Evolutionary conservation across 2,113 vertebrate species (phyloP).

Genomic region (Mesoclemmys tuberculata): DNA sequence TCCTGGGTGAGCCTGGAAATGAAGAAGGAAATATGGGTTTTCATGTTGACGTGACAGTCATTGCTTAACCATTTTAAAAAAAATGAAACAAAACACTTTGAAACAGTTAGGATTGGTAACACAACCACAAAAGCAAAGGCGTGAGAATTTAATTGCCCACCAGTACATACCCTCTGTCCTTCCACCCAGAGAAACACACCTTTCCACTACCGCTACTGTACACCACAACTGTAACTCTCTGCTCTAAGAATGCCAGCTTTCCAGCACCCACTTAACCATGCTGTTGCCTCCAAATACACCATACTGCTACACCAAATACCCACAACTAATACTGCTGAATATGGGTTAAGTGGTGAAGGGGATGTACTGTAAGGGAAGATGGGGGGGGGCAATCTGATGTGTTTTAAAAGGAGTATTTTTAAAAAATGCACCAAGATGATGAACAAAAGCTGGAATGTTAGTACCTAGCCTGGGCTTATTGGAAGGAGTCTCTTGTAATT

Average conservation of each 20-base stretch:
- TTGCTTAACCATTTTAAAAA: background rate
- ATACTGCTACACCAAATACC: background rate
- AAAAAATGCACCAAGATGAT: background rate
- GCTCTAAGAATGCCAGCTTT: background rate
- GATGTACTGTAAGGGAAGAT: background rate
- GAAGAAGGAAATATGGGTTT: background rate
- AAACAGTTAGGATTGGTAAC: background rate
- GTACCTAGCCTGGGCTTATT: background rate
- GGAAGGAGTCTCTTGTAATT: background rate
- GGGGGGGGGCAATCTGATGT: background rate
- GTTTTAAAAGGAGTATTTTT: background rate
- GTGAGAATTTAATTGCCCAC: background rate
- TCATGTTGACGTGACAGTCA: background rate
- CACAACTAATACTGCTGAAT: background rate
- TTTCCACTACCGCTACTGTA: background rate
- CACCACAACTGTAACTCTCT: background rate
- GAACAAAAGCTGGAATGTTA: background rate
- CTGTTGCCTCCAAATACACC: background rate
- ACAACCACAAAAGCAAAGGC: background rate
- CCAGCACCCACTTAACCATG: background rate
- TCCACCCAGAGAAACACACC: background rate
- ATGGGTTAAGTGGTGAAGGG: background rate
- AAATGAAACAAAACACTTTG: background rate
- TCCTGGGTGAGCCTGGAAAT: background rate
- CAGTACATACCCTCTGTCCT: background rate